Evolutionary conservation across 2,113 vertebrate genomes (phyloP).

Genomic region (Sceloporus undulatus): DNA sequence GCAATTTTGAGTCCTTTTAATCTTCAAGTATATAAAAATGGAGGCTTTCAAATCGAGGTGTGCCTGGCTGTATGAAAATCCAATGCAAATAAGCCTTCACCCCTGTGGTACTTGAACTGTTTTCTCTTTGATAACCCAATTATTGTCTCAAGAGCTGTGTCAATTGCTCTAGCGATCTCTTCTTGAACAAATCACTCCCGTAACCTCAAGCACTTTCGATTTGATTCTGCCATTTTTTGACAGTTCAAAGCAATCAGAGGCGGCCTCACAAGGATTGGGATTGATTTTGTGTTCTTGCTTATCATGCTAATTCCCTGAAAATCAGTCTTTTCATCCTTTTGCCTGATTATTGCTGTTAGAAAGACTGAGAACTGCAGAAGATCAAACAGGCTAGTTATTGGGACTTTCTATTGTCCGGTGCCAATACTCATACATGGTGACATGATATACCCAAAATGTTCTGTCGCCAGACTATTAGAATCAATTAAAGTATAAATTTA

Average conservation of each 20-base stretch:
- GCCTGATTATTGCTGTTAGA: slow-evolving; percentile 98
- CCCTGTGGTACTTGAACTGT: slow-evolving; percentile 99
- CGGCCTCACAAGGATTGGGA: slow-evolving; percentile 98
- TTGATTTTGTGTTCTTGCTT: slow-evolving; percentile 99
- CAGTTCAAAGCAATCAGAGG: slow-evolving; percentile 99
- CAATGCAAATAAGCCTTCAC: slow-evolving; percentile 99
- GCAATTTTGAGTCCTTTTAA: slow-evolving; percentile 92
- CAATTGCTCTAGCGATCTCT: slow-evolving; percentile 99
- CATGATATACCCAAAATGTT: slow-evolving; percentile 71
- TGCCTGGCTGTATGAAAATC: slow-evolving; percentile 96
- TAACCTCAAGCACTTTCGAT: slow-evolving; percentile 99
- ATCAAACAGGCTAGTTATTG: slow-evolving; percentile 87
- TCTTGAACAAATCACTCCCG: slow-evolving; percentile 99
- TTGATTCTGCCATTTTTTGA: slow-evolving; percentile 99
- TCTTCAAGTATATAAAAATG: slow-evolving; percentile 91
- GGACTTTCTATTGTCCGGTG: slow-evolving; percentile 83
- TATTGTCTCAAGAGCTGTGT: slow-evolving; percentile 99
- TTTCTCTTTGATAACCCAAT: slow-evolving; percentile 99
- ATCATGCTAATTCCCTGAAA: slow-evolving; percentile 99
- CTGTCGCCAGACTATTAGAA: slow-evolving; percentile 53
- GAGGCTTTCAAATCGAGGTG: slow-evolving; percentile 91
- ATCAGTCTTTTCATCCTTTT: slow-evolving; percentile 99
- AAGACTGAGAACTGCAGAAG: slow-evolving; percentile 93
- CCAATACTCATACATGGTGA: slow-evolving; percentile 72
- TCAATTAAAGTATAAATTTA: slow-evolving; percentile 50